phyloP scores from a whole-genome alignment of 2,888 invertebrate genomes.

The Rhamphomyia laevipes region DNA sequence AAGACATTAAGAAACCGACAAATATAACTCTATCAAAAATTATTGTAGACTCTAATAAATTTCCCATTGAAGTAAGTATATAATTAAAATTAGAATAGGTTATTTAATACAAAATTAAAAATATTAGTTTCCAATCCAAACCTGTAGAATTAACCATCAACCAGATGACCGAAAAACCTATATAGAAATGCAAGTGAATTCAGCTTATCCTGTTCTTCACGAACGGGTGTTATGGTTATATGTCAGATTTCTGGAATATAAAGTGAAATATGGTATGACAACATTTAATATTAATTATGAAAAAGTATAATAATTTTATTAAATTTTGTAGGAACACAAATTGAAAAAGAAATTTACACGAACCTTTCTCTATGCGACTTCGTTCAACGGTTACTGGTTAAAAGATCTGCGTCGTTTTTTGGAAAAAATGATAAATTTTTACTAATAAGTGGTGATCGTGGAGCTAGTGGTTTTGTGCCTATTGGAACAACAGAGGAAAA shows the following conservation, averaged over 20 bases:
- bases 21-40: slow-evolving; percentile 2
- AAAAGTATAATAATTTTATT: not conserved
- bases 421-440: slow-evolving; percentile 37
- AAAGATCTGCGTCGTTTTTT: slow-evolving; percentile 42
- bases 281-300: not conserved
- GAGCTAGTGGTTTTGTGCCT: slow-evolving; percentile 41
- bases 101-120: not conserved
- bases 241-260: slow-evolving; percentile 48
- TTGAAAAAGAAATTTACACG: slow-evolving; percentile 34
- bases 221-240: slow-evolving; percentile 47
- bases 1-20: not conserved
- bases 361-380: slow-evolving; percentile 39
- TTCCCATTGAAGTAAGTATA: slow-evolving; percentile 9
- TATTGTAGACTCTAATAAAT: slow-evolving; percentile 8
- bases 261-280: slow-evolving; percentile 28
- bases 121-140: slow-evolving; percentile 16
- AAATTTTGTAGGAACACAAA: slow-evolving; percentile 22
- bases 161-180: slow-evolving; percentile 9
- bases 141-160: slow-evolving; percentile 14
- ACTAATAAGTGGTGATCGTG: slow-evolving; percentile 37
- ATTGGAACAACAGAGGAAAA: slow-evolving; percentile 41
- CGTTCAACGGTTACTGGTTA: slow-evolving; percentile 42
- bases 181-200: slow-evolving; percentile 26
- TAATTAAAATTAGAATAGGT: too few relatives aligned
- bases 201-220: slow-evolving; percentile 51